Percentiles rank a stretch among this genome's conserved stretches.
Conservation (phyloP, 2,113 vertebrate genomes). For the Gobiocypris rarus region DNA sequence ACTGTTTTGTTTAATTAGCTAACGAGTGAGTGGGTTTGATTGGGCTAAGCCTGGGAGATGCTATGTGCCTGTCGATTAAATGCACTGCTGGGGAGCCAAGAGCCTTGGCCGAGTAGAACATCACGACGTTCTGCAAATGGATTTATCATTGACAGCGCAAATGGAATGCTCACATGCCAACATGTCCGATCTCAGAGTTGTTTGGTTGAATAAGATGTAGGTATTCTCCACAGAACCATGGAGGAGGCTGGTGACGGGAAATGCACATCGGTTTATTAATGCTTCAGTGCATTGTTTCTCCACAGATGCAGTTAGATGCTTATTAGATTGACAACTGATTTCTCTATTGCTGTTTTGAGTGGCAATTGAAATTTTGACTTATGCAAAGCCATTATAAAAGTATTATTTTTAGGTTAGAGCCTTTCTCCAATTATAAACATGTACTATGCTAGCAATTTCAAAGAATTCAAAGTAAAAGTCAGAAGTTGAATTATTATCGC, state of each 20-base stretch:
- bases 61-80: slow-evolving; percentile 55
- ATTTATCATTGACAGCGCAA: slow-evolving; percentile 40
- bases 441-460: neutral
- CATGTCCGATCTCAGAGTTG: slow-evolving; percentile 5
- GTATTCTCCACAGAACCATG: neutral
- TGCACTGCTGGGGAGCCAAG: slow-evolving; percentile 21
- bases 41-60: slow-evolving; percentile 60
- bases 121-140: slow-evolving; percentile 44
- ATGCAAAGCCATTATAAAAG: slow-evolving; percentile 7
- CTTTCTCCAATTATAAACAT: slow-evolving; percentile 6
- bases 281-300: slow-evolving; percentile 28
- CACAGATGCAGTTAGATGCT: slow-evolving; percentile 9
- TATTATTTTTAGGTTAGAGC: neutral
- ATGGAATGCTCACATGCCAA: slow-evolving; percentile 22
- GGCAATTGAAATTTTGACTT: neutral
- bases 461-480: neutral
- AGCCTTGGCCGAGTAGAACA: slow-evolving; percentile 46
- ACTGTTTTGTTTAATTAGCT: slow-evolving; percentile 72
- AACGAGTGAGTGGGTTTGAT: slow-evolving; percentile 67
- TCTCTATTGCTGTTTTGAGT: slow-evolving; percentile 30
- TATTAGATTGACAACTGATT: slow-evolving; percentile 40
- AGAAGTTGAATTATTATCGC: slow-evolving; percentile 11
- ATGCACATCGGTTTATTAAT: slow-evolving; percentile 24
- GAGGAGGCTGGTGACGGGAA: neutral
- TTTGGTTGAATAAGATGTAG: slow-evolving; percentile 22